Evolutionary conservation across 2,888 invertebrate species (phyloP), one percentile per base, ranked within the genome.

Genomic region (Lasiommata megera): DNA sequence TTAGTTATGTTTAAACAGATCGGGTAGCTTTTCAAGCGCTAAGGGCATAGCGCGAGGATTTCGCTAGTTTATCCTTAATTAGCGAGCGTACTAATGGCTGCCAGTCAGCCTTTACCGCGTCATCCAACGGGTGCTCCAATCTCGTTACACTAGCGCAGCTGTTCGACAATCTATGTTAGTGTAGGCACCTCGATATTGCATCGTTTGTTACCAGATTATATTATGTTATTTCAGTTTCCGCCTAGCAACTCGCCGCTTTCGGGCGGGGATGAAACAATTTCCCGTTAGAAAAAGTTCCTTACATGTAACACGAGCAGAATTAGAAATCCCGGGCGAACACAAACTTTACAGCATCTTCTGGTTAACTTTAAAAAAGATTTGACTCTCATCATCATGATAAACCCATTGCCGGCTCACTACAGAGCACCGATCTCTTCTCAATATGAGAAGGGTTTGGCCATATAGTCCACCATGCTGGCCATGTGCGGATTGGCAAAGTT

Each of bases 1-100:
- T 34, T 34, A 31, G 34, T 34, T 17, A 28, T 38, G 18, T 18
- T 41, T 11, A 41, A 6, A 6, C 28, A 28, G 44, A 17, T 36
- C 17, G 16, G n/a, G 36, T 37, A 38, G 18, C 38, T 23, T 48
- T 36, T 12, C 14, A 37, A 51, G 16, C 37, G 14, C 11, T 28
- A 18, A 14, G 50, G 50, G 28, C 50, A 44, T 14, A 36, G 36
- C 34, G 50, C 50, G 23, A 28, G 57, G 23, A 54, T 51, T 46
- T 57, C 16, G 44, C n/a, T 43, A 52, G 54, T 56, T 60, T 54
- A 51, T 31, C 56, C 57, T 47, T 60, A 60, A 60, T 60, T 60
- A 60, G 54, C 46, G 57, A 54, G 46, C 50, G 46, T 34, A 28
- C 57, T 60, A 54, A 54, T 51, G 50, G 40, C 51, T 44, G 52